Evolutionary conservation across 2,797 vertebrate genomes (phyloP).

Genomic region (Eulemur mongoz): DNA sequence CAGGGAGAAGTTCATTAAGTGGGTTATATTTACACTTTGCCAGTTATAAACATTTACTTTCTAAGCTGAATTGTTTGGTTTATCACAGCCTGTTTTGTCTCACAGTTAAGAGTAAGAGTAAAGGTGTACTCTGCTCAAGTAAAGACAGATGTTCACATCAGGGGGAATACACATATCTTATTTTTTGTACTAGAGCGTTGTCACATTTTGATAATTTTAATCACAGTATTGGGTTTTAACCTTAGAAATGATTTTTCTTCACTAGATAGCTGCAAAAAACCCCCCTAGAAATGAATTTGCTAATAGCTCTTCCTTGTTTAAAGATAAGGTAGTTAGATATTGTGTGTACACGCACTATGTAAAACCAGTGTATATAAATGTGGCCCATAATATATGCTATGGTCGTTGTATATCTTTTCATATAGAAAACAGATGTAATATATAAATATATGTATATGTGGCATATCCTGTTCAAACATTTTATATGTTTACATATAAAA

Average conservation of each 20-base stretch:
- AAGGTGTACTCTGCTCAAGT: slow-evolving; percentile 57
- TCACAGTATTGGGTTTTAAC: slow-evolving; percentile 37
- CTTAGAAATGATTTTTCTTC: slow-evolving; percentile 54
- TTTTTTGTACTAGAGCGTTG: slow-evolving; percentile 28
- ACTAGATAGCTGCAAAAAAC: slow-evolving; percentile 31
- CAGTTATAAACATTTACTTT: slow-evolving; percentile 77
- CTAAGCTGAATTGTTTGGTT: slow-evolving; percentile 71
- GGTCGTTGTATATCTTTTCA: slow-evolving; percentile 13
- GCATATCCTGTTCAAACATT: slow-evolving; percentile 33
- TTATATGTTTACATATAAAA: slow-evolving; percentile 43
- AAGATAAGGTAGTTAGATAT: slow-evolving; percentile 37
- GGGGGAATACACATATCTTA: background rate
- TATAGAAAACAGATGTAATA: slow-evolving; percentile 25
- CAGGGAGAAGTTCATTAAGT: slow-evolving; percentile 73
- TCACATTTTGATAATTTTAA: slow-evolving; percentile 37
- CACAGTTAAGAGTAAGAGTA: slow-evolving; percentile 72
- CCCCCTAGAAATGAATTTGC: slow-evolving; percentile 33
- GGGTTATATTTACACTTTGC: slow-evolving; percentile 72
- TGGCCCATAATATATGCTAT: slow-evolving; percentile 10
- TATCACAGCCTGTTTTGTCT: slow-evolving; percentile 68
- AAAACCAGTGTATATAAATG: slow-evolving; percentile 40
- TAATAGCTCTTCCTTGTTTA: slow-evolving; percentile 50
- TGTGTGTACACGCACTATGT: background rate
- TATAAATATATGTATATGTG: slow-evolving; percentile 29
- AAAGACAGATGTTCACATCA: slow-evolving; percentile 50